Evolutionary conservation across 2,888 invertebrate species (phyloP).

Genomic region (Ischnura elegans): DNA sequence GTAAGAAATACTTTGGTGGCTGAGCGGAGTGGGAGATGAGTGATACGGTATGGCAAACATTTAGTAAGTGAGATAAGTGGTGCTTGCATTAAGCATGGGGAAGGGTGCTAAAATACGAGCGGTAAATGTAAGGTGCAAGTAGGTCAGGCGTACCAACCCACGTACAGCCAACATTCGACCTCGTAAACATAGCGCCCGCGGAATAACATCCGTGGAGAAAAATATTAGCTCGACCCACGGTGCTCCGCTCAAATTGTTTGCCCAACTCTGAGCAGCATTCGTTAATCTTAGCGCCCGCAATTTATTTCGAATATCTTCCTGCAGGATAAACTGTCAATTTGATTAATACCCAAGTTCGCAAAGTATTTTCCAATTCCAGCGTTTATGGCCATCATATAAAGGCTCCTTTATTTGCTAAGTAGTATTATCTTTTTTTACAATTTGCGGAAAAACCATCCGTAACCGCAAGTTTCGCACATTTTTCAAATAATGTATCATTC

Average conservation of each 20-base stretch:
- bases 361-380: neutral
- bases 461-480: no score
- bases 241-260: neutral
- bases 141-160: neutral
- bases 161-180: neutral
- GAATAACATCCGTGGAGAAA: neutral
- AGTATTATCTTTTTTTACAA: neutral
- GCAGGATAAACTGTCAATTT: neutral
- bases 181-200: neutral
- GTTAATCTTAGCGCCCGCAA: neutral
- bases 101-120: neutral
- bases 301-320: neutral
- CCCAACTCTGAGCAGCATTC: neutral
- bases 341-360: neutral
- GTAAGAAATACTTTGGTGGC: neutral
- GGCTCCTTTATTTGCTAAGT: neutral
- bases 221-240: neutral
- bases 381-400: neutral
- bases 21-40: neutral
- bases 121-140: neutral
- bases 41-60: neutral
- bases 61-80: constrained; percentile 14
- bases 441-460: neutral
- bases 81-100: constrained; percentile 19
- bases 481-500: no score